Evolutionary conservation across 2,797 vertebrate species (phyloP).

Genomic region (Saxicola maurus): DNA sequence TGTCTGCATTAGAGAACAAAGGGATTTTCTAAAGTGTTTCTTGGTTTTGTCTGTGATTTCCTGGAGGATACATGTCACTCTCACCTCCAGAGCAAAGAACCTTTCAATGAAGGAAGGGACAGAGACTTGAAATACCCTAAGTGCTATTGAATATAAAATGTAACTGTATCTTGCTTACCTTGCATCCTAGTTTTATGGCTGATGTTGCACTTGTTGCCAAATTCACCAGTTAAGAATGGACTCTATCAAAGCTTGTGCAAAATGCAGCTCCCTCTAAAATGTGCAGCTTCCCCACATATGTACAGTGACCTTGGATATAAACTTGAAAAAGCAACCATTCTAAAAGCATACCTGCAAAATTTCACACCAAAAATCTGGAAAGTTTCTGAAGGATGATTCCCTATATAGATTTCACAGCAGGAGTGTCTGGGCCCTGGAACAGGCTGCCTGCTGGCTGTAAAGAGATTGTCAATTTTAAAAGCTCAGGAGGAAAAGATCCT

Average conservation of each 20-base stretch:
- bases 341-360: neutral
- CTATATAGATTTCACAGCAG: neutral
- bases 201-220: neutral
- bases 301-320: neutral
- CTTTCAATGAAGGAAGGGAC: neutral
- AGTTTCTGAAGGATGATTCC: neutral
- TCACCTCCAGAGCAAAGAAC: neutral
- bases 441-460: neutral
- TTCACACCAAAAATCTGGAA: neutral
- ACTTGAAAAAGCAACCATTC: neutral
- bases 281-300: neutral
- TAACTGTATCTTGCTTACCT: neutral
- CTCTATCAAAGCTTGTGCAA: neutral
- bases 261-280: neutral
- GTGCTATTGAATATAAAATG: neutral
- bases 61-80: neutral
- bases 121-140: neutral
- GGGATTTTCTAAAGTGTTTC: neutral
- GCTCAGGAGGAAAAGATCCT: neutral
- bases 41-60: neutral
- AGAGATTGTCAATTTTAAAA: neutral
- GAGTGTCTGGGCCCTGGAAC: neutral
- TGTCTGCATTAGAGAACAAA: neutral
- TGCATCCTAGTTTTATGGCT: neutral
- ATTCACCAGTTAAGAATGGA: neutral